phyloP scores from a whole-genome alignment of 2,797 vertebrate species.

The Amazonetta brasiliensis region DNA sequence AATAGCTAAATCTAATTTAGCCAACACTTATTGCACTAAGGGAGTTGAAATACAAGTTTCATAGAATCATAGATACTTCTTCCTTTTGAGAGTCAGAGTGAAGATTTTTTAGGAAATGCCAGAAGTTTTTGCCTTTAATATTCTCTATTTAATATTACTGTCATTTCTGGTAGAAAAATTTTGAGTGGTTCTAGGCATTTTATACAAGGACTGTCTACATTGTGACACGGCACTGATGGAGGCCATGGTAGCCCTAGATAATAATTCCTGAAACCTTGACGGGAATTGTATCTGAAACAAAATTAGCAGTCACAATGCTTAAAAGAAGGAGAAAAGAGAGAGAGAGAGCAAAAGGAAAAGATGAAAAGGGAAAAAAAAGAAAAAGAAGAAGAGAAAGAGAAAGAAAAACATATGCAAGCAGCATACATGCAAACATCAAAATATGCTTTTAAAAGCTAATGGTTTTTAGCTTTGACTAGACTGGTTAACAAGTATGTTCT shows the following conservation, averaged over 20 bases:
- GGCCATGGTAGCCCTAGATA: neutral
- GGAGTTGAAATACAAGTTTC: neutral
- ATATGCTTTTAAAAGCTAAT: neutral
- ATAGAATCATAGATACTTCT: neutral
- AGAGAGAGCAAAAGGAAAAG: too few relatives aligned
- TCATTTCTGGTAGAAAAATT: neutral
- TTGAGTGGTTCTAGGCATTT: neutral
- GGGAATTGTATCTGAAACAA: neutral
- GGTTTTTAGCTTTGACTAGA: neutral
- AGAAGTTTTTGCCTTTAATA: neutral
- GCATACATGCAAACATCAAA: neutral
- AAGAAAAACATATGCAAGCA: neutral
- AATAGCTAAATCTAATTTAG: neutral
- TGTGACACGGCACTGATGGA: neutral
- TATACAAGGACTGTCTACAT: neutral
- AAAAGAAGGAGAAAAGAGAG: neutral
- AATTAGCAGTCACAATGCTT: neutral
- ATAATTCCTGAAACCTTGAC: neutral
- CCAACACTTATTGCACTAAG: neutral
- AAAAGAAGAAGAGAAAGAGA: too few relatives aligned
- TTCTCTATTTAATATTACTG: neutral
- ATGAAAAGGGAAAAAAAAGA: neutral
- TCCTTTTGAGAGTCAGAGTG: neutral
- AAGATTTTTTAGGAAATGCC: neutral
- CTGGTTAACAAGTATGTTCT: neutral